Evolutionary conservation across 1,140 invertebrate species (phyloP), one percentile per base, ranked within the genome.

Genomic region (Platyscapa corneri): DNA sequence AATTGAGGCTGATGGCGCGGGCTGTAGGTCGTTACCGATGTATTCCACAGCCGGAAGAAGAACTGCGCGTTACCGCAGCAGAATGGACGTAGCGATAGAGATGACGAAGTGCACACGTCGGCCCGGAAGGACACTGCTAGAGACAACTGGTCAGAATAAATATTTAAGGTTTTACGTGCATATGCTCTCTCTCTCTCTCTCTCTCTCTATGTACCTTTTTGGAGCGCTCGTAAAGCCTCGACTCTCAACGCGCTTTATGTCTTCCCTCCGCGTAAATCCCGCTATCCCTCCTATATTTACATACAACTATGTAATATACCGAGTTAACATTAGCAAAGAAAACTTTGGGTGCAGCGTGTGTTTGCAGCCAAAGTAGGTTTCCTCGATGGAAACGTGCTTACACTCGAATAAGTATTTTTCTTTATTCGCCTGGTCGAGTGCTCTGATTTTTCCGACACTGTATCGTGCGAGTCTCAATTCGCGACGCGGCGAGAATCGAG

Each of bases 1-100:
- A 88, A 89, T 86, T 81, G 84, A 87, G 85, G 81, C 81, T 86
- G 86, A 80, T 74, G 70, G 70, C n/a, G 64, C 42, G 23, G 34
- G 23, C 12, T 39, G 37, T 27, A 12, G 46, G 67, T 70, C 65
- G 79, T 72, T 72, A 53, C 79, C 64, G 49, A 49, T 23, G 39
- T 53, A 30, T 53, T 77, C 46, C 30, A 14, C 8, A 3, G 2
- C 53, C 60, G 49, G 32, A 18, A 64, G 56, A 60, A 60, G 56
- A 27, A 60, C 37, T 23, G 20, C 10, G 56, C 34, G 20, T 78
- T 37, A 39, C 34, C 37, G 1, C 30, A 7, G 12, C 27, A 23
- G 12, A 67, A 75, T 37, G 34, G 18, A 60, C 18, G 34, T 5
- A 27, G n/a, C 70, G 67, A 82, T 82, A 74, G 67, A 82, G 42